phyloP scores from a whole-genome alignment of 2,888 invertebrate species.

The Rotaria magnacalcarata region DNA sequence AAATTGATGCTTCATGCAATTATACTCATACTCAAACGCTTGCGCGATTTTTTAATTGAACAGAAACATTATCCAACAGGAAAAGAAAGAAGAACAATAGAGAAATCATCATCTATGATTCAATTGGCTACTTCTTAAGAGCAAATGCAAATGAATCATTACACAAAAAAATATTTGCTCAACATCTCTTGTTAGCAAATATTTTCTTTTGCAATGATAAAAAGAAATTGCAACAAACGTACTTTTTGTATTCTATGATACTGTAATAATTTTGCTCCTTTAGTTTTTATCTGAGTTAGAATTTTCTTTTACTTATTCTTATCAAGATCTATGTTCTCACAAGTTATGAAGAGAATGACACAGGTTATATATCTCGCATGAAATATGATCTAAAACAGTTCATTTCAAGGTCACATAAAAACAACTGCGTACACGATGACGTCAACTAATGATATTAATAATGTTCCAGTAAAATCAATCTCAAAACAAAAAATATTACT shows the following conservation, averaged over 20 bases:
- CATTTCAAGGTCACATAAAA: too few species aligned
- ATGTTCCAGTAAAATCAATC: not conserved
- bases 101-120: not conserved
- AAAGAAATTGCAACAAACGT: not conserved
- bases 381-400: constrained; percentile 3
- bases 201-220: not conserved
- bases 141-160: not conserved
- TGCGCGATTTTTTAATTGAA: too few species aligned
- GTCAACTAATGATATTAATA: not conserved
- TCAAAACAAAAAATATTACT: not conserved
- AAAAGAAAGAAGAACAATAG: not conserved
- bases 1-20: too few species aligned
- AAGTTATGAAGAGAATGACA: not conserved
- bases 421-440: not conserved
- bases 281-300: not conserved
- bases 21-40: too few species aligned
- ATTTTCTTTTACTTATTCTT: not conserved
- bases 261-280: not conserved
- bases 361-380: not conserved
- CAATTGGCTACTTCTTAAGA: not conserved
- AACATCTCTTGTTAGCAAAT: not conserved
- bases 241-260: not conserved
- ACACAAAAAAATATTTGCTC: not conserved
- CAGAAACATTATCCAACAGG: too few species aligned
- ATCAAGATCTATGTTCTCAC: not conserved